These are phyloP conservation scores for Syngnathus typhle DNA, from an alignment of 2,113 vertebrate species.

Conservation along the genomic window DNA sequence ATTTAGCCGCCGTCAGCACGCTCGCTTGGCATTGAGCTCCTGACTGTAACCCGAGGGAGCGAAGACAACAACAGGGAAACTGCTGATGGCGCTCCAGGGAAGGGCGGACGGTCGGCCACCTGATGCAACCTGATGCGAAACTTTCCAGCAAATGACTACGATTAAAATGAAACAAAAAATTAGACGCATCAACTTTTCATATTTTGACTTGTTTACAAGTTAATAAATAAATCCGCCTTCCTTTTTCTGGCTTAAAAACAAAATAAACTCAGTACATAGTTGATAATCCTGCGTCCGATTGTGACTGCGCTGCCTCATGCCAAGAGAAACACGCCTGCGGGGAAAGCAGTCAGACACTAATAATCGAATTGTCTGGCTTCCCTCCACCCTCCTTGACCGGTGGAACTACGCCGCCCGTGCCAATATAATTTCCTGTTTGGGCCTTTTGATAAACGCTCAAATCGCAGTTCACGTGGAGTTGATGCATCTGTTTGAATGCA, in stretches of 20 bases:
- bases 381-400: constrained; percentile 5
- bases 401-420: constrained; percentile 12
- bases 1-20: constrained; percentile 12
- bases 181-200: no score
- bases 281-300: not conserved
- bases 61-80: constrained; percentile 24
- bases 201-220: no score
- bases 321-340: constrained; percentile 35
- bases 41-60: constrained; percentile 42
- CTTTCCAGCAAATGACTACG: not conserved
- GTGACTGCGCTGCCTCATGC: constrained; percentile 25
- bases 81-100: constrained; percentile 41
- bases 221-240: not conserved
- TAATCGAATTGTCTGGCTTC: constrained; percentile 51
- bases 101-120: constrained; percentile 1
- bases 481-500: constrained; percentile 12
- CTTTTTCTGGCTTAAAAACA: not conserved
- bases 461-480: constrained; percentile 60
- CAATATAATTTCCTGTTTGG: constrained; percentile 51
- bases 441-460: constrained; percentile 51
- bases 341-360: constrained; percentile 45
- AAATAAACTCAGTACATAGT: not conserved
- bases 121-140: constrained; percentile 7
- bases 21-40: constrained; percentile 49
- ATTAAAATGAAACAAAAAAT: not conserved